Evolutionary conservation across 23 tunicate genomes (phyloP).

Genomic region (Trididemnum miniatum): DNA sequence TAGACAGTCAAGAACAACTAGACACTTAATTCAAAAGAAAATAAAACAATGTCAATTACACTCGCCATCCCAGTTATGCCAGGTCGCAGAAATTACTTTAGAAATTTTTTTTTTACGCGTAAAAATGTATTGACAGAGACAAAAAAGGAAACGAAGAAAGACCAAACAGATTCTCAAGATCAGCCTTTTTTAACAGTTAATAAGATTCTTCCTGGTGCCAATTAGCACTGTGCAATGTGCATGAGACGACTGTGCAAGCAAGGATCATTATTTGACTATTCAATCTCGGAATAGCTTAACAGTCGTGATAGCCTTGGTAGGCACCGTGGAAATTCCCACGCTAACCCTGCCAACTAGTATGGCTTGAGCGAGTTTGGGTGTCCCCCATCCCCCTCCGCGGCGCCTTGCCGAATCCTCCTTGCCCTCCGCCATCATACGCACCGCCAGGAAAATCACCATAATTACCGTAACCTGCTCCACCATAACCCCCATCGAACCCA

Average conservation of each 20-base stretch:
- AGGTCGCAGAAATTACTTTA: too few species aligned
- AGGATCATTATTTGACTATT: not conserved
- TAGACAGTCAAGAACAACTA: too few species aligned
- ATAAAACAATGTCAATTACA: too few species aligned
- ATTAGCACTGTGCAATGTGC: constrained; percentile 1
- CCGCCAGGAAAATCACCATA: constrained; percentile 60
- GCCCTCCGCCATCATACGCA: constrained; percentile 73
- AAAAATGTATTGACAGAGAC: constrained; percentile 21
- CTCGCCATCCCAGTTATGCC: too few species aligned
- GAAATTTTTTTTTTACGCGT: too few species aligned
- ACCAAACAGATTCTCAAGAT: constrained; percentile 4
- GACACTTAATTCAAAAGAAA: too few species aligned
- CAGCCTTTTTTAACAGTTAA: not conserved
- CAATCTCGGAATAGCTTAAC: constrained; percentile 25
- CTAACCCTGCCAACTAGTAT: constrained; percentile 65
- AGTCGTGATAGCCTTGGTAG: constrained; percentile 69
- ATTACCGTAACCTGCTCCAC: constrained; percentile 60
- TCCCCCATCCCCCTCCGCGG: constrained; percentile 68
- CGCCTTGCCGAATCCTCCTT: constrained; percentile 76
- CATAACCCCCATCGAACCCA: constrained; percentile 35
- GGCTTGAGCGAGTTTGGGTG: constrained; percentile 82
- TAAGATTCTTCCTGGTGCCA: not conserved
- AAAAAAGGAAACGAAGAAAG: constrained; percentile 17
- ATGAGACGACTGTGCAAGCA: not conserved
- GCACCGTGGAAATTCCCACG: constrained; percentile 83